A percentile compares a stretch with the other conserved stretches of the same genome.
Evolutionary conservation across 2,888 invertebrate genomes (phyloP).

Genomic region (Quadroppia sp.): DNA sequence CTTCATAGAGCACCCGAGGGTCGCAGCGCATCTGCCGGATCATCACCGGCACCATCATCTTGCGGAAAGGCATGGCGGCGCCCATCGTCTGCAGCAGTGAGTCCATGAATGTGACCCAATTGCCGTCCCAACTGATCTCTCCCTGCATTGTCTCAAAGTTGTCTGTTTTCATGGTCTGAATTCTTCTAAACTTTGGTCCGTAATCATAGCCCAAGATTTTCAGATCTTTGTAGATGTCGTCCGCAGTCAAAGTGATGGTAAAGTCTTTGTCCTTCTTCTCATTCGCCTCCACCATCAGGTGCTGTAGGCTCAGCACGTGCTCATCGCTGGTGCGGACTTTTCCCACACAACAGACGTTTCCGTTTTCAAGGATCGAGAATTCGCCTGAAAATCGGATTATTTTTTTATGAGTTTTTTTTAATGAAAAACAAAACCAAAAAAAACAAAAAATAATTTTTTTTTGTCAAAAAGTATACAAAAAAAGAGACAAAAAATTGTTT

Average conservation of each 20-base stretch:
- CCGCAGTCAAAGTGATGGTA: constrained; percentile 43
- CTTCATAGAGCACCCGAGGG: constrained; percentile 34
- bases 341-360: constrained; percentile 52
- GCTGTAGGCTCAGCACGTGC: constrained; percentile 34
- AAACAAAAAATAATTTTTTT: no score
- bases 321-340: constrained; percentile 46
- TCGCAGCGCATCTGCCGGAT: constrained; percentile 33
- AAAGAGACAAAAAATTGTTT: no score
- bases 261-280: constrained; percentile 38
- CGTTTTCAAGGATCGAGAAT: constrained; percentile 54
- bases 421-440: not conserved
- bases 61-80: not conserved
- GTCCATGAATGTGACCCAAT: constrained; percentile 39
- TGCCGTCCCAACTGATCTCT: constrained; percentile 43
- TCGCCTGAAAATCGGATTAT: constrained; percentile 53
- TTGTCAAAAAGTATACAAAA: no score
- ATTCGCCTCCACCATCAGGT: not conserved
- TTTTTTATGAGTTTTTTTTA: no score
- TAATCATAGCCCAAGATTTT: constrained; percentile 81
- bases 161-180: constrained; percentile 58
- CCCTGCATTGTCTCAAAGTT: constrained; percentile 60
- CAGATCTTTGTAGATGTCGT: constrained; percentile 79
- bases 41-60: constrained; percentile 30
- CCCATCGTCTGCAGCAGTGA: constrained; percentile 36
- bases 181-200: constrained; percentile 72